A percentile compares a stretch with the other conserved stretches of the same genome.
Evolutionary conservation across 2,888 invertebrate species (phyloP).

Genomic region (Lypha dubia): DNA sequence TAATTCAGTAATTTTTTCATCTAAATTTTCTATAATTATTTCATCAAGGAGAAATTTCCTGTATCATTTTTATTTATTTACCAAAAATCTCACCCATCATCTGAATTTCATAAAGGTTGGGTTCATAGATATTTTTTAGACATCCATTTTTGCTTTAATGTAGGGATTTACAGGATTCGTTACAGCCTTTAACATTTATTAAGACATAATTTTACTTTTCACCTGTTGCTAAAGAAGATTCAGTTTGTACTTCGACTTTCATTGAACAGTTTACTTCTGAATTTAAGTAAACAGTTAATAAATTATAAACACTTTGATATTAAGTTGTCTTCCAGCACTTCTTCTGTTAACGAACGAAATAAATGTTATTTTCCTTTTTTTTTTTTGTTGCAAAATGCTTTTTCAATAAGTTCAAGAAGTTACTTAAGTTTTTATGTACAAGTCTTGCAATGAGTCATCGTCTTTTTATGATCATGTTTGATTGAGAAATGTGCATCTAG

Average conservation of each 20-base stretch:
- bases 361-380: constrained; percentile 17
- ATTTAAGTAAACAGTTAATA: constrained; percentile 37
- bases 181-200: not conserved
- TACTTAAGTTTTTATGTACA: constrained; percentile 2
- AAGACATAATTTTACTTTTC: not conserved
- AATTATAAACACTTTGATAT: constrained; percentile 44
- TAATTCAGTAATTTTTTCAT: too few species aligned
- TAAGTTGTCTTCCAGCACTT: constrained; percentile 61
- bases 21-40: too few species aligned
- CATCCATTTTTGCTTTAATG: too few species aligned
- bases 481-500: constrained; percentile 12
- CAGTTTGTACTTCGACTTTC: constrained; percentile 1
- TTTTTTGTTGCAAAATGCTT: constrained; percentile 4
- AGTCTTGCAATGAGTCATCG: not conserved
- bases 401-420: constrained; percentile 11
- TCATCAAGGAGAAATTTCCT: too few species aligned
- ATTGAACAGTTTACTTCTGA: constrained; percentile 24
- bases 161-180: not conserved
- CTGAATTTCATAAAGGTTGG: too few species aligned
- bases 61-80: too few species aligned
- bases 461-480: constrained; percentile 6
- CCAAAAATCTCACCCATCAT: too few species aligned
- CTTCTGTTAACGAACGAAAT: not conserved
- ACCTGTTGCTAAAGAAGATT: not conserved
- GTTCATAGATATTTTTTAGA: too few species aligned